These are phyloP conservation scores for Proales similis DNA, from an alignment of 1,140 invertebrate genomes.

Conservation along the genomic window DNA sequence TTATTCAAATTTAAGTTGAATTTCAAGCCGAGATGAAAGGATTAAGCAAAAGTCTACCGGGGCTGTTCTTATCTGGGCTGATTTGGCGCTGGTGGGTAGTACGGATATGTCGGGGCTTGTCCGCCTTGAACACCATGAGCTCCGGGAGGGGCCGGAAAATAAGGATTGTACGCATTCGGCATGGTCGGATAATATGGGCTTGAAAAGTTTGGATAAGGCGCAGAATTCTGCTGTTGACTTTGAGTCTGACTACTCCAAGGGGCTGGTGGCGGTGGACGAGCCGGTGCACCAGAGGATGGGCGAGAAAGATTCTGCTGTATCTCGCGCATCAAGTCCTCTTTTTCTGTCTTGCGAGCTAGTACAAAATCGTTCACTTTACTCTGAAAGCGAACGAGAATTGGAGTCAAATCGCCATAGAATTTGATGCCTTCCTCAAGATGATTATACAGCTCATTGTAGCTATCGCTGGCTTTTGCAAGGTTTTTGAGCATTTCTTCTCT, in stretches of 20 bases:
- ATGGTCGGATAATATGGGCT: slow-evolving; percentile 35
- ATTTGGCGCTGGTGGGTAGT: slow-evolving; percentile 30
- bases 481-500: slow-evolving; percentile 75
- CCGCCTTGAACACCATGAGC: neutral
- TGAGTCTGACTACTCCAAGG: neutral
- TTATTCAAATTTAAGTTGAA: too few relatives aligned
- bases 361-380: slow-evolving; percentile 96
- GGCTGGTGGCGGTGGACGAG: slow-evolving; percentile 14
- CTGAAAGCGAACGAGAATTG: slow-evolving; percentile 86
- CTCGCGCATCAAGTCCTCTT: slow-evolving; percentile 77
- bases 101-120: neutral
- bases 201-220: slow-evolving; percentile 17
- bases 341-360: slow-evolving; percentile 96
- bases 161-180: slow-evolving; percentile 23
- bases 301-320: slow-evolving; percentile 44
- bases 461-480: slow-evolving; percentile 78
- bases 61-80: too few relatives aligned
- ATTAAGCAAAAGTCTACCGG: too few relatives aligned
- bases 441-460: slow-evolving; percentile 76
- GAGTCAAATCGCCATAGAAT: slow-evolving; percentile 95
- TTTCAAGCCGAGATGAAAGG: too few relatives aligned
- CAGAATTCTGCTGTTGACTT: neutral
- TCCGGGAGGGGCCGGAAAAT: neutral
- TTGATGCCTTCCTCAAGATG: slow-evolving; percentile 87
- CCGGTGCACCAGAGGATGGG: neutral